These are phyloP conservation scores for Penaeus chinensis DNA, from an alignment of 1,140 invertebrate species.

Conservation along the genomic window DNA sequence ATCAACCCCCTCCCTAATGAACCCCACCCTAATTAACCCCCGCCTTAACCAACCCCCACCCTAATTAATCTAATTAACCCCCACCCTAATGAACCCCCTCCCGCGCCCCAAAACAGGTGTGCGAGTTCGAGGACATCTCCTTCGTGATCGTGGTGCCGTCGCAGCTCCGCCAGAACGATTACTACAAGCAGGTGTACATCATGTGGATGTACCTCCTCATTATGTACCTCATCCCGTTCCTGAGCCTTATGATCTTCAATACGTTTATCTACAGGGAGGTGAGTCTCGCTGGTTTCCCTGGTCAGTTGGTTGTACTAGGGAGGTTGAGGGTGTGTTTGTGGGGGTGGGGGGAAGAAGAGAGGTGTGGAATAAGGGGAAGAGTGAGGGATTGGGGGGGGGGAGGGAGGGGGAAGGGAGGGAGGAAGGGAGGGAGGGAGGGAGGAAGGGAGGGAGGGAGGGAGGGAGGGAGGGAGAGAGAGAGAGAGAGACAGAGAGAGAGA, in stretches of 20 bases:
- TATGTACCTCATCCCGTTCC: constrained; percentile 91
- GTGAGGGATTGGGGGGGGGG: neutral
- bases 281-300: constrained; percentile 64
- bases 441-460: no score
- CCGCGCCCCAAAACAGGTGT: constrained; percentile 20
- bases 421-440: no score
- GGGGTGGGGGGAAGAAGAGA: no score
- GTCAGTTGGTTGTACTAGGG: no score
- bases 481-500: constrained; percentile 1
- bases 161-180: constrained; percentile 76
- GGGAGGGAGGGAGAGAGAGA: constrained; percentile 5
- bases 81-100: no score
- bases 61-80: no score
- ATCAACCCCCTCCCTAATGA: no score
- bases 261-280: constrained; percentile 86
- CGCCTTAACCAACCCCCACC: neutral
- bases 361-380: neutral
- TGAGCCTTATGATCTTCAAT: constrained; percentile 86
- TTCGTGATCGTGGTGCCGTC: constrained; percentile 76
- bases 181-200: constrained; percentile 89
- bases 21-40: neutral
- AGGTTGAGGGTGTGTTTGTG: no score
- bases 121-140: constrained; percentile 55
- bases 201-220: constrained; percentile 92
- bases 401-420: neutral